These are phyloP conservation scores for Acromyrmex echinatior DNA, from an alignment of 1,140 invertebrate species.

Conservation along the genomic window DNA sequence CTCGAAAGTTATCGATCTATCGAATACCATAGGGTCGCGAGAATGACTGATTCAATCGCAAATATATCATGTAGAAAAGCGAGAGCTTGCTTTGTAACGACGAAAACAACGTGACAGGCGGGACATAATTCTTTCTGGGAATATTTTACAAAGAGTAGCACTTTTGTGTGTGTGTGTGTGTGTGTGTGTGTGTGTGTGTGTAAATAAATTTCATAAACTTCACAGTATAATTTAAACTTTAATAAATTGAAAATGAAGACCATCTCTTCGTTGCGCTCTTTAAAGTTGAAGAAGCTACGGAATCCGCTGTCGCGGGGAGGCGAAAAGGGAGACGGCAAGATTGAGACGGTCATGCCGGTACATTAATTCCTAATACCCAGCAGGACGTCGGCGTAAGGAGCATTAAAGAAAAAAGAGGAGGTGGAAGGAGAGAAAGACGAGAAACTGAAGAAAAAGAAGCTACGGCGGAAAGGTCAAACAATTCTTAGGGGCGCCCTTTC, in stretches of 20 bases:
- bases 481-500: slow-evolving; percentile 29
- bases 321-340: slow-evolving; percentile 50
- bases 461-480: slow-evolving; percentile 44
- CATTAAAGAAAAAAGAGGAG: slow-evolving; percentile 35
- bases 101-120: not conserved
- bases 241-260: slow-evolving; percentile 53
- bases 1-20: not conserved
- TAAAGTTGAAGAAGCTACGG: slow-evolving; percentile 60
- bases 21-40: not conserved
- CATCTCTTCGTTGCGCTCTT: slow-evolving; percentile 33
- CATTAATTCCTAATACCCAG: slow-evolving; percentile 62
- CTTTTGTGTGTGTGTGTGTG: not conserved
- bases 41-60: not conserved
- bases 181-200: not conserved
- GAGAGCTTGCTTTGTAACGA: not conserved
- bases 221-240: slow-evolving; percentile 40
- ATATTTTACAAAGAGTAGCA: slow-evolving; percentile 21
- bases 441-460: slow-evolving; percentile 1
- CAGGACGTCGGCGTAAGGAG: slow-evolving; percentile 46
- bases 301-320: slow-evolving; percentile 43
- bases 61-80: not conserved
- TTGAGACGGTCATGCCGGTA: slow-evolving; percentile 59
- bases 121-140: not conserved
- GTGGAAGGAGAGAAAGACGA: too few relatives aligned
- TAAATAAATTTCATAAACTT: slow-evolving; percentile 52